Evolutionary conservation across 1,140 invertebrate genomes (phyloP).

Genomic region (Leptopilina clavipes): DNA sequence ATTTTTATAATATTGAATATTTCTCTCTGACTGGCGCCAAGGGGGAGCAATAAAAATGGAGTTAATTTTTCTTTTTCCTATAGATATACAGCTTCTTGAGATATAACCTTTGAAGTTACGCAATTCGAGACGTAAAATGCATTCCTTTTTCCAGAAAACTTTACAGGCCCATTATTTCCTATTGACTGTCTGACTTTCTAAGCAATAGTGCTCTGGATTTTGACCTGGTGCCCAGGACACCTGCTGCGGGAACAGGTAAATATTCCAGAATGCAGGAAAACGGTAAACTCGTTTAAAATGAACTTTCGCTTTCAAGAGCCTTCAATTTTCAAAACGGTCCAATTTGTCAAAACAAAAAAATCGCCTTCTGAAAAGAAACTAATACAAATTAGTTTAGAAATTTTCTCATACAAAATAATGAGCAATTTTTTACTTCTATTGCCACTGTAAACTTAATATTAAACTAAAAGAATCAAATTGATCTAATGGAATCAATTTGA

Average conservation of each 20-base stretch:
- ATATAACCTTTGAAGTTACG: not conserved
- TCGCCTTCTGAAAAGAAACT: too few species aligned
- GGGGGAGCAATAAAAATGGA: slow-evolving; percentile 50
- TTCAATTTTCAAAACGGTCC: slow-evolving; percentile 2
- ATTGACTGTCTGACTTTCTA: slow-evolving; percentile 13
- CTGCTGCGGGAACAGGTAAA: slow-evolving; percentile 25
- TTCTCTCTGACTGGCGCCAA: slow-evolving; percentile 13
- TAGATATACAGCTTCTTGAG: not conserved
- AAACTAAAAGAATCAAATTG: too few species aligned
- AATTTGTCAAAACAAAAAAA: not conserved
- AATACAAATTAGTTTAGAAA: too few species aligned
- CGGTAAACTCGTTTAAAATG: slow-evolving; percentile 1
- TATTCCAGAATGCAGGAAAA: slow-evolving; percentile 24
- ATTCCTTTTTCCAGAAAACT: not conserved
- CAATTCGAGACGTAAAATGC: not conserved
- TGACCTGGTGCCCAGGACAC: slow-evolving; percentile 1
- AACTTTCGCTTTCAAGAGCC: slow-evolving; percentile 12
- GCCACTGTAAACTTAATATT: too few species aligned
- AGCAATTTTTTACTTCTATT: too few species aligned
- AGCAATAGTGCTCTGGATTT: slow-evolving; percentile 32
- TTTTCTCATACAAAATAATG: too few species aligned
- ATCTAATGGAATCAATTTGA: too few species aligned
- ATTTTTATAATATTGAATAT: not conserved
- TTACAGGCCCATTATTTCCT: not conserved
- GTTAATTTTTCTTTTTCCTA: not conserved